Evolutionary conservation across 2,113 vertebrate genomes (phyloP).

Genomic region (Ophthalmolycus amberensis): DNA sequence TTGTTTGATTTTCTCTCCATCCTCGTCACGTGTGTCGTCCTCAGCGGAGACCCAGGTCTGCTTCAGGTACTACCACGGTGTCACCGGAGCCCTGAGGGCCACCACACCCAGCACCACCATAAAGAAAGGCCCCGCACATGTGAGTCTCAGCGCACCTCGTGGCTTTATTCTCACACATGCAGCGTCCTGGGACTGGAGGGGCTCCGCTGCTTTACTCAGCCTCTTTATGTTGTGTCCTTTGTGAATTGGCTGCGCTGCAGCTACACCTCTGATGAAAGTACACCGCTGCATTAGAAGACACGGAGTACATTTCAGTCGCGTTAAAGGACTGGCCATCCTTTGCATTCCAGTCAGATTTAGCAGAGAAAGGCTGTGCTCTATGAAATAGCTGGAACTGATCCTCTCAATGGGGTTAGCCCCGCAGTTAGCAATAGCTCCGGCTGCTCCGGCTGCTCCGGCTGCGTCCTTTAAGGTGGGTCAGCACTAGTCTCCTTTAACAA

Average conservation of each 20-base stretch:
- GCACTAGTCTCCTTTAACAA: too few species aligned
- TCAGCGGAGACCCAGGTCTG: slow-evolving; percentile 97
- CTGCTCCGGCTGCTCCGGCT: too few species aligned
- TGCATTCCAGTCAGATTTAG: not conserved
- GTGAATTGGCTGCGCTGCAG: not conserved
- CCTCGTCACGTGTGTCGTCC: slow-evolving; percentile 42
- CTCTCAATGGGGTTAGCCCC: not conserved
- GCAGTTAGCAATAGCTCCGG: too few species aligned
- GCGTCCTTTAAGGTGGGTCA: too few species aligned
- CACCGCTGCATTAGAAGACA: not conserved
- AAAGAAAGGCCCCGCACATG: slow-evolving; percentile 87
- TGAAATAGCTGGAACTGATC: not conserved
- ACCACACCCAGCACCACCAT: slow-evolving; percentile 95
- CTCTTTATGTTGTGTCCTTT: not conserved
- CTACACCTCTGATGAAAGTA: not conserved
- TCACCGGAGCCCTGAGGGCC: slow-evolving; percentile 92
- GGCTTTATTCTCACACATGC: not conserved
- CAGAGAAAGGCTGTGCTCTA: not conserved
- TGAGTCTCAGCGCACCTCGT: slow-evolving; percentile 78
- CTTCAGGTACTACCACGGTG: slow-evolving; percentile 98
- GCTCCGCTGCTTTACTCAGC: too few species aligned
- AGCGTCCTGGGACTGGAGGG: not conserved
- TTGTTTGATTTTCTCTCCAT: not conserved
- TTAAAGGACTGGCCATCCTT: not conserved
- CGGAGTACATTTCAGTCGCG: not conserved